Conservation (phyloP, 2,797 vertebrate genomes). For the Lycodopsis pacificus region DNA sequence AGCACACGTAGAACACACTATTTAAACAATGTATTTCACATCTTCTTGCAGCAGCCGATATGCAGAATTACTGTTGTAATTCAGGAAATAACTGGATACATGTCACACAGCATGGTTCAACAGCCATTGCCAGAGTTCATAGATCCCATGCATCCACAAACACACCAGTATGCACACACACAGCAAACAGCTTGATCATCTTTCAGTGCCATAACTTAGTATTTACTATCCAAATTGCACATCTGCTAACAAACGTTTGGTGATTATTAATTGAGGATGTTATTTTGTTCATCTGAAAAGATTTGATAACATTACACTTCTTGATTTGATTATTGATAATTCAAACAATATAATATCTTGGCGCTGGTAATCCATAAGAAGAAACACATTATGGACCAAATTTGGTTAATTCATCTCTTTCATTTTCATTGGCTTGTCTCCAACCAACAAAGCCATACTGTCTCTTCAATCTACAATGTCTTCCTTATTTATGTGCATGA, state of each 20-base stretch:
- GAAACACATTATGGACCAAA: not conserved
- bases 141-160: not conserved
- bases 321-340: not conserved
- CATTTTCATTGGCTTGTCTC: not conserved
- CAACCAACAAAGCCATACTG: not conserved
- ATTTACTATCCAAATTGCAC: not conserved
- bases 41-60: not conserved
- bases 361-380: not conserved
- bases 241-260: not conserved
- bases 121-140: not conserved
- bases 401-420: not conserved
- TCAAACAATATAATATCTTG: not conserved
- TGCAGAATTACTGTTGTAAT: not conserved
- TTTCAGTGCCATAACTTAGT: not conserved
- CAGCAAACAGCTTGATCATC: conserved; percentile 3
- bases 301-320: not conserved
- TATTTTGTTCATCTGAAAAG: not conserved
- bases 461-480: not conserved
- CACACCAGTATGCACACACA: not conserved
- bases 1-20: not conserved
- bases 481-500: not conserved
- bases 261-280: not conserved
- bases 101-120: not conserved
- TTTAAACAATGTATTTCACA: not conserved
- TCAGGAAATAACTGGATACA: not conserved